A percentile compares a stretch with the other conserved stretches of the same genome.
Evolutionary conservation across 53 echinoderm and acorn worm genomes (phyloP).

Genomic region (Mesocentrotus franciscanus): DNA sequence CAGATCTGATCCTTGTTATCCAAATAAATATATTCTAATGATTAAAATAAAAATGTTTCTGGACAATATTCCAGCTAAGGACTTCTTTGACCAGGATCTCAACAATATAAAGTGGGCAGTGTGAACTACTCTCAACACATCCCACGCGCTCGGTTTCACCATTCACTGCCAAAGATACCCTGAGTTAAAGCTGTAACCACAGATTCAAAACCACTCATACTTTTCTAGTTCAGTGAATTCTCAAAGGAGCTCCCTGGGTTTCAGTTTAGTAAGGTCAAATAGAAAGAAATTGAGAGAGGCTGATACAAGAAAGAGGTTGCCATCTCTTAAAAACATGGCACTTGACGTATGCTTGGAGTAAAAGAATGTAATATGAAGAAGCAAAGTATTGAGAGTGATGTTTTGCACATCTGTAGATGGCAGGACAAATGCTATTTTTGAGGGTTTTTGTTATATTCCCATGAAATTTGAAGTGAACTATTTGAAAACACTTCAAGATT

Average conservation of each 20-base stretch:
- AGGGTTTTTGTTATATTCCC: not conserved
- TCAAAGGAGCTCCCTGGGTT: not conserved
- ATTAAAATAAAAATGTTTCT: too few relatives aligned
- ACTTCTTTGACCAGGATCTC: not conserved
- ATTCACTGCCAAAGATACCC: not conserved
- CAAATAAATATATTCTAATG: too few relatives aligned
- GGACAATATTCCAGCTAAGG: too few relatives aligned
- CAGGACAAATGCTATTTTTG: not conserved
- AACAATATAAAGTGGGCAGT: not conserved
- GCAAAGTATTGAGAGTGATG: not conserved
- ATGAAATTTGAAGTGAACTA: not conserved
- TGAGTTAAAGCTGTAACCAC: not conserved
- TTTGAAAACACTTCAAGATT: not conserved
- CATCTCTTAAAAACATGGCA: not conserved
- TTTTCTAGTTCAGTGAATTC: not conserved
- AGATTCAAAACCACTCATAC: slow-evolving; percentile 41
- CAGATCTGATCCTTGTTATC: too few relatives aligned
- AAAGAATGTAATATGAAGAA: not conserved
- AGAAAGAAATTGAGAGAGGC: not conserved
- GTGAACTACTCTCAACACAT: not conserved
- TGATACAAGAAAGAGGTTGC: not conserved
- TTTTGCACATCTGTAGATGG: not conserved
- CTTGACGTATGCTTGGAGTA: not conserved
- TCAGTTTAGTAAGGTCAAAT: not conserved
- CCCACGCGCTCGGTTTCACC: not conserved